Conservation (phyloP, 2,113 vertebrate species). For the Pangasianodon gigas region DNA sequence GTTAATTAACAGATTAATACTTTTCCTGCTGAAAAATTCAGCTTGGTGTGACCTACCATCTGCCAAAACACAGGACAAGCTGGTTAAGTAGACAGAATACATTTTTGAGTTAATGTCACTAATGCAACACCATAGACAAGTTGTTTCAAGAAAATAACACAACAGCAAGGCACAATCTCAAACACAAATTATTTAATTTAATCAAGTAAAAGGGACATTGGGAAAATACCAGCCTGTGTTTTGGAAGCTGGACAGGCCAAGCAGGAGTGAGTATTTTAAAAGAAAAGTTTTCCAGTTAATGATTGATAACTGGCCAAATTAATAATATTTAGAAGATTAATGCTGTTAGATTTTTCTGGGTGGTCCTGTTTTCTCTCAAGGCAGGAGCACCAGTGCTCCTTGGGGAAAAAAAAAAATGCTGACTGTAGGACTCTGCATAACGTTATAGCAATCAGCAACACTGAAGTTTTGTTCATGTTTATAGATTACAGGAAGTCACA, state of each 20-base stretch:
- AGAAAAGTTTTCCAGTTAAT: not conserved
- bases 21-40: not conserved
- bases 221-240: not conserved
- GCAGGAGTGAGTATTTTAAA: not conserved
- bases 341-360: not conserved
- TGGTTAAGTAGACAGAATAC: not conserved
- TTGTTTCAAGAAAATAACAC: not conserved
- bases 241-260: not conserved
- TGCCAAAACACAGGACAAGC: conserved; percentile 14
- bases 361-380: not conserved
- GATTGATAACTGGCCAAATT: not conserved
- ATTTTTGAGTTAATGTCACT: not conserved
- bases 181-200: not conserved
- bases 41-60: not conserved
- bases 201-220: not conserved
- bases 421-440: not conserved
- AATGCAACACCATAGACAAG: not conserved
- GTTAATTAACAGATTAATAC: conserved; percentile 18
- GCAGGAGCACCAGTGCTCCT: not conserved
- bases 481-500: not conserved
- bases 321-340: not conserved
- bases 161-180: not conserved
- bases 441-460: not conserved
- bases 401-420: too few species aligned
- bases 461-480: not conserved